phyloP scores from a whole-genome alignment of 2,888 invertebrate species.

The Drosophila putrida region DNA sequence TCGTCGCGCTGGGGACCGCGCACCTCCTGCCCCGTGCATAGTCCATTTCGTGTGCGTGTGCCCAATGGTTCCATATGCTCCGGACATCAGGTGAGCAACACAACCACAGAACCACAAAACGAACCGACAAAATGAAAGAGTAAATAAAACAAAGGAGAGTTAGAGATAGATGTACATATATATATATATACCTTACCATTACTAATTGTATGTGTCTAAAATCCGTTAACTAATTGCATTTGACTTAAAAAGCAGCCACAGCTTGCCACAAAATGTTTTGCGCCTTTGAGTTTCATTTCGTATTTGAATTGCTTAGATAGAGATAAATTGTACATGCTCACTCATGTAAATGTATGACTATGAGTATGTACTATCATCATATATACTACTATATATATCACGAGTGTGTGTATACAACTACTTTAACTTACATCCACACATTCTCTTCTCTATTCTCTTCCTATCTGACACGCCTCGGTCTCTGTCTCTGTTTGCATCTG shows the following conservation, averaged over 20 bases:
- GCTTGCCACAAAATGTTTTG: slow-evolving; percentile 80
- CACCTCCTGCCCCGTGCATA: slow-evolving; percentile 86
- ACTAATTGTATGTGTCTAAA: slow-evolving; percentile 55
- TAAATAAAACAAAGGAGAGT: neutral
- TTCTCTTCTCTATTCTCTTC: slow-evolving; percentile 56
- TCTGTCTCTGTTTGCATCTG: slow-evolving; percentile 17
- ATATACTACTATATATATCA: slow-evolving; percentile 27
- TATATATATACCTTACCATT: slow-evolving; percentile 2
- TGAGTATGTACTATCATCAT: slow-evolving; percentile 7
- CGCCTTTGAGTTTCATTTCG: slow-evolving; percentile 69
- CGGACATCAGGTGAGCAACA: slow-evolving; percentile 85
- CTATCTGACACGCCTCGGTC: slow-evolving; percentile 42
- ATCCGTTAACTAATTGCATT: slow-evolving; percentile 77
- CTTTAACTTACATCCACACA: slow-evolving; percentile 55
- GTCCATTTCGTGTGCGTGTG: slow-evolving; percentile 86
- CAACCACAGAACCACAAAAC: slow-evolving; percentile 10
- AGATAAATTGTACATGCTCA: slow-evolving; percentile 29
- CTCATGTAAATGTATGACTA: slow-evolving; percentile 18
- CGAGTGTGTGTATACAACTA: slow-evolving; percentile 16
- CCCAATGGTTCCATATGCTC: slow-evolving; percentile 86
- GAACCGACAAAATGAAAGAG: neutral
- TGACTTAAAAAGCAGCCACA: slow-evolving; percentile 47
- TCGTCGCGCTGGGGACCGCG: slow-evolving; percentile 86
- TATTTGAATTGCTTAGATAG: slow-evolving; percentile 50
- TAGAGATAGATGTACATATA: neutral